Conservation (phyloP, 2,113 vertebrate genomes). For the Pseudolaguvia tuberculata region DNA sequence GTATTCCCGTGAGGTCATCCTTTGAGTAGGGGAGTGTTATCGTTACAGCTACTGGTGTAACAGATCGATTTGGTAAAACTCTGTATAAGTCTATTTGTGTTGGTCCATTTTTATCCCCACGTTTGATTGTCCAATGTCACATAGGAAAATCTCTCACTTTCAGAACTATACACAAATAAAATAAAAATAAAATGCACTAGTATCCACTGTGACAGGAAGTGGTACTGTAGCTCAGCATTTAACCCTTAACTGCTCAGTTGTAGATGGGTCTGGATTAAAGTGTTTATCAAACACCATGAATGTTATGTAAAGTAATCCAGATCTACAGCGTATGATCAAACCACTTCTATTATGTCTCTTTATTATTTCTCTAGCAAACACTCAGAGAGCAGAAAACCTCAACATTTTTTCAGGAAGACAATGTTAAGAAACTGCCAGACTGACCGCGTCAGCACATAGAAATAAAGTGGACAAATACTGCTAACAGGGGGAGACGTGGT, state of each 20-base stretch:
- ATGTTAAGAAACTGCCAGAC: background rate
- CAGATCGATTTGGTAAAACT: too few species aligned
- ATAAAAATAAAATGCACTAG: background rate
- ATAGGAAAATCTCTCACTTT: background rate
- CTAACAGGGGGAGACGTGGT: constrained; percentile 1
- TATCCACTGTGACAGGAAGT: too few species aligned
- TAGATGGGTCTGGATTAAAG: too few species aligned
- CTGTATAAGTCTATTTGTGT: too few species aligned
- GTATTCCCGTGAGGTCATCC: too few species aligned
- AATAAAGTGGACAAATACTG: constrained; percentile 10
- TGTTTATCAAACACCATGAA: too few species aligned
- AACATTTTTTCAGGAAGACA: background rate
- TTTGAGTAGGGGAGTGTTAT: too few species aligned
- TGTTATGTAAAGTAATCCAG: background rate
- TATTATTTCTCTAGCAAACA: background rate
- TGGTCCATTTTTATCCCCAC: too few species aligned
- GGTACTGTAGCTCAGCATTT: too few species aligned
- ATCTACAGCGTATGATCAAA: background rate
- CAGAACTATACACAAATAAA: background rate
- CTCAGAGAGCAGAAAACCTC: background rate
- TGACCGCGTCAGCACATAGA: background rate
- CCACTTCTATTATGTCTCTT: background rate
- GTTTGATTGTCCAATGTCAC: too few species aligned
- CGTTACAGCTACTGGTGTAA: too few species aligned
- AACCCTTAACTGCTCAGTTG: too few species aligned